A percentile compares a stretch with the other conserved stretches of the same genome.
Conservation (phyloP, 2,888 invertebrate species). For the Eurois occulta region DNA sequence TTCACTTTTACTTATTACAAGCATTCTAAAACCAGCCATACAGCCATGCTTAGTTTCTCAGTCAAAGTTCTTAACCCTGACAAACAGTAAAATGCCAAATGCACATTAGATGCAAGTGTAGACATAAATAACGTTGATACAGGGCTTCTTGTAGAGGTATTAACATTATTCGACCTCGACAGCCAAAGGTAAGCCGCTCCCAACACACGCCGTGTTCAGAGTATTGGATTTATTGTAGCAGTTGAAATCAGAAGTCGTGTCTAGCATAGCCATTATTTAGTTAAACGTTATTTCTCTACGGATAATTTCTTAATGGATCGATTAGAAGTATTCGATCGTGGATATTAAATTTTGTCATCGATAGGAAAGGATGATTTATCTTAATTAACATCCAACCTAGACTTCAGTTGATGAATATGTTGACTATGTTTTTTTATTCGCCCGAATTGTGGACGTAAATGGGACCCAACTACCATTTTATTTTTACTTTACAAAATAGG, state of each 20-base stretch:
- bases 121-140: constrained; percentile 60
- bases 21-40: constrained; percentile 55
- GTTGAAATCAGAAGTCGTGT: constrained; percentile 79
- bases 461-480: background rate
- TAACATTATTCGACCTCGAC: constrained; percentile 75
- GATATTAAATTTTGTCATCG: constrained; percentile 16
- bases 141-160: constrained; percentile 60
- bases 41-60: constrained; percentile 52
- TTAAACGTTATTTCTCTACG: constrained; percentile 67
- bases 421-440: background rate
- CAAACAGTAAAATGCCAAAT: constrained; percentile 56
- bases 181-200: constrained; percentile 77
- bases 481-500: background rate
- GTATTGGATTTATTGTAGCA: constrained; percentile 75
- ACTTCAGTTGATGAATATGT: background rate
- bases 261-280: constrained; percentile 72
- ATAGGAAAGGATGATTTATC: background rate
- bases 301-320: constrained; percentile 63
- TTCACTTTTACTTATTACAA: constrained; percentile 40
- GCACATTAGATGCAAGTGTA: constrained; percentile 52
- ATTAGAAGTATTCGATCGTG: constrained; percentile 54
- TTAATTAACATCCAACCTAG: background rate
- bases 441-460: background rate
- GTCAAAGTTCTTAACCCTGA: constrained; percentile 58
- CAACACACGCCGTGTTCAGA: constrained; percentile 69